Percentiles rank a stretch among this genome's conserved stretches.
These are phyloP conservation scores for Drosophila lini DNA, from an alignment of 1,140 invertebrate species.

Conservation along the genomic window DNA sequence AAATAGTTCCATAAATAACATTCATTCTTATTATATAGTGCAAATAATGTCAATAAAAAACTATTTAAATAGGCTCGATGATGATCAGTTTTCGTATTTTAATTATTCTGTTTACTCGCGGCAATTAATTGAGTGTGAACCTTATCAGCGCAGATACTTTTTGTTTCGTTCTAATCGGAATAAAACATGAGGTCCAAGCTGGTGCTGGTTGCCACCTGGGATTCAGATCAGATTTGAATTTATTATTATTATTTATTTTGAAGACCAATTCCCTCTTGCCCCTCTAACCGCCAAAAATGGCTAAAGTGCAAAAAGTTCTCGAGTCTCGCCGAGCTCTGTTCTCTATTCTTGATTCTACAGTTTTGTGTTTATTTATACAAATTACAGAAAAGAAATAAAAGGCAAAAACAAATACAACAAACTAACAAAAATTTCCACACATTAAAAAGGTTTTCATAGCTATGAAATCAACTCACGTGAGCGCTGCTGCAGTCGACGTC, in stretches of 20 bases:
- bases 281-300: constrained; percentile 13
- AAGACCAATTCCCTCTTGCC: constrained; percentile 1
- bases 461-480: constrained; percentile 76
- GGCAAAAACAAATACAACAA: constrained; percentile 18
- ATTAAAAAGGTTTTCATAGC: constrained; percentile 74
- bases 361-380: constrained; percentile 73
- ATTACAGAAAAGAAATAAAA: constrained; percentile 61
- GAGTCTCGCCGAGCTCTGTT: constrained; percentile 8
- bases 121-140: constrained; percentile 26
- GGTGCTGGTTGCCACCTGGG: constrained; percentile 23
- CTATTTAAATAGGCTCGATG: constrained; percentile 19
- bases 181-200: constrained; percentile 1
- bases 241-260: not conserved
- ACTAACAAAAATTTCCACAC: constrained; percentile 75
- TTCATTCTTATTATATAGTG: not conserved
- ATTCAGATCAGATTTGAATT: no score
- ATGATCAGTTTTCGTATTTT: constrained; percentile 31
- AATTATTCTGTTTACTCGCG: constrained; percentile 48
- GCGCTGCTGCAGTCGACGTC: constrained; percentile 57
- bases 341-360: constrained; percentile 12
- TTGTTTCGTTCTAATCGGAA: constrained; percentile 26
- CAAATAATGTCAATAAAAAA: constrained; percentile 19
- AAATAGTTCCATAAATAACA: not conserved
- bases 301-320: constrained; percentile 52
- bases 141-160: constrained; percentile 36